Evolutionary conservation across 2,888 invertebrate species (phyloP).

Genomic region (Eubasilissa splendida): DNA sequence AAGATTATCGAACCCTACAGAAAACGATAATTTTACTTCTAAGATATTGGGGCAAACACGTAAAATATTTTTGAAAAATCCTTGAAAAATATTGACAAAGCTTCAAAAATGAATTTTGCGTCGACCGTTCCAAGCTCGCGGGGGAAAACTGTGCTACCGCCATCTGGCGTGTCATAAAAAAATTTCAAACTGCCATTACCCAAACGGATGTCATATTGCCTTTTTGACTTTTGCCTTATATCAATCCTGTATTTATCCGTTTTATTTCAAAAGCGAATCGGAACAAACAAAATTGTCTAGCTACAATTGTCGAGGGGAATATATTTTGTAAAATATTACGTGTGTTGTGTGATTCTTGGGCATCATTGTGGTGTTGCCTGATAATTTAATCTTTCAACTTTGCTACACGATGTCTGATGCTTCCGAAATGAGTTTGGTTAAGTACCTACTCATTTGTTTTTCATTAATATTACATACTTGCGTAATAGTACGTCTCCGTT

Average conservation of each 20-base stretch:
- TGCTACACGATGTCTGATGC: too few species aligned
- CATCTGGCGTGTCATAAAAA: conserved; percentile 19
- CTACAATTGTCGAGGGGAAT: not conserved
- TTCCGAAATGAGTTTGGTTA: too few species aligned
- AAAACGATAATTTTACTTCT: too few species aligned
- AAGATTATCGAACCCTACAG: too few species aligned
- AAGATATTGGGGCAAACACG: too few species aligned
- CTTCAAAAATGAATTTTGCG: too few species aligned
- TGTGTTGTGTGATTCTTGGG: not conserved
- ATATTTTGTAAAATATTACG: not conserved
- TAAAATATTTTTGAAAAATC: too few species aligned
- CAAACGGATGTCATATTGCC: conserved; percentile 4
- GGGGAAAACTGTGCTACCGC: not conserved
- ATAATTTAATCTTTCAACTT: too few species aligned
- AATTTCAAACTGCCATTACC: conserved; percentile 19
- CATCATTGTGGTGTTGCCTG: not conserved
- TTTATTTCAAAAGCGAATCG: not conserved
- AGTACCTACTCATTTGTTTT: too few species aligned
- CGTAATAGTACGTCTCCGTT: too few species aligned
- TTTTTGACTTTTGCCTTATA: conserved; percentile 18
- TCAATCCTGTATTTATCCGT: not conserved
- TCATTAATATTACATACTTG: too few species aligned
- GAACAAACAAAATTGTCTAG: conserved; percentile 1
- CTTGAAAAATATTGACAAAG: too few species aligned
- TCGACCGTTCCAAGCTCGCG: not conserved